Percentiles rank a stretch among this genome's conserved stretches.
Conservation (phyloP, 2,113 vertebrate genomes). For the Todiramphus chloris region DNA sequence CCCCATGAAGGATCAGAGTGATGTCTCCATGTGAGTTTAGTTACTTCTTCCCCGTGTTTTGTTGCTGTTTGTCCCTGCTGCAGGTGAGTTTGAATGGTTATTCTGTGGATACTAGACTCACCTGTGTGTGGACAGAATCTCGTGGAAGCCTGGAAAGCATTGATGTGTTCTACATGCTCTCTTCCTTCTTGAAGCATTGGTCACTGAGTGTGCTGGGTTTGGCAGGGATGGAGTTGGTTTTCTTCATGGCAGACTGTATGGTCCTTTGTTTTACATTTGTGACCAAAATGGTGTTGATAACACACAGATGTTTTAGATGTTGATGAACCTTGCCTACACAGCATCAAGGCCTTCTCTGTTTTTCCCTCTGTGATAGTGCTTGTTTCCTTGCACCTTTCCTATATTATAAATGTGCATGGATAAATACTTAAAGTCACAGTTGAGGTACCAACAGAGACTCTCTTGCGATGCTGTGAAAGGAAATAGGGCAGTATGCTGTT, state of each 20-base stretch:
- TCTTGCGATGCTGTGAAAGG: background rate
- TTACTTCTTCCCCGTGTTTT: background rate
- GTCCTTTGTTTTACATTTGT: too few species aligned
- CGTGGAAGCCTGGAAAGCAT: background rate
- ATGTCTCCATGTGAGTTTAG: background rate
- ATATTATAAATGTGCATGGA: background rate
- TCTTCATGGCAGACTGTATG: too few species aligned
- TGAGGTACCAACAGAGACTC: background rate
- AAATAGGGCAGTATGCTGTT: background rate
- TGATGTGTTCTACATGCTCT: too few species aligned
- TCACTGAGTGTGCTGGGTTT: too few species aligned
- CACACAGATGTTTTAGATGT: too few species aligned
- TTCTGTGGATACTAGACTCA: background rate
- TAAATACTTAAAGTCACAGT: background rate
- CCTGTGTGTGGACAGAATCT: background rate
- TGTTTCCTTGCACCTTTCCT: background rate
- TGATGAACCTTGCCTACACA: too few species aligned
- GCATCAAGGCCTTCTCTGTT: too few species aligned
- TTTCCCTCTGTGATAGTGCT: too few species aligned
- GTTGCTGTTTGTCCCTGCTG: background rate
- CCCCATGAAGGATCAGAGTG: background rate
- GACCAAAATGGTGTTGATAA: too few species aligned
- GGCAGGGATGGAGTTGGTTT: too few species aligned
- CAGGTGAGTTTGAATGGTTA: background rate
- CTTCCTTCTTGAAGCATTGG: too few species aligned